Evolutionary conservation across 2,888 invertebrate genomes (phyloP).

Genomic region (Heliconius ismenius): DNA sequence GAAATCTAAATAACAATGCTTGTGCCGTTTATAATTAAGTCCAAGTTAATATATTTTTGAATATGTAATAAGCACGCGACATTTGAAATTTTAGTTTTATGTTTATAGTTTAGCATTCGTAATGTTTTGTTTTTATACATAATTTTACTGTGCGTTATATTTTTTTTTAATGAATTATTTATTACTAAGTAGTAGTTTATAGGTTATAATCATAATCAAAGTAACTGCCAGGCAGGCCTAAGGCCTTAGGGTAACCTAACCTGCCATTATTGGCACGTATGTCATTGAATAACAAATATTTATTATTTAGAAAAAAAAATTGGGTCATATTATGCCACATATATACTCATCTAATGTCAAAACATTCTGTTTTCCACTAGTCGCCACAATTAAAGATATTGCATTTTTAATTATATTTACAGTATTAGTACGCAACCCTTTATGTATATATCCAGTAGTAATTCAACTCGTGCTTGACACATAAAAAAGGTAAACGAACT

Average conservation of each 20-base stretch:
- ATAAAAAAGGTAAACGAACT: not conserved
- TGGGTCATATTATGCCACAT: too few relatives aligned
- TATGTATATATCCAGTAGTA: not conserved
- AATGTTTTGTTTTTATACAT: not conserved
- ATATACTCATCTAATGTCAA: too few relatives aligned
- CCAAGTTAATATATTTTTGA: conserved; percentile 11
- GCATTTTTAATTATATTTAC: not conserved
- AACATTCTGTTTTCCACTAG: not conserved
- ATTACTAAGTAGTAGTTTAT: not conserved
- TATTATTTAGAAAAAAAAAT: too few relatives aligned
- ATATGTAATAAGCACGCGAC: conserved; percentile 5
- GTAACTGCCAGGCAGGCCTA: too few relatives aligned
- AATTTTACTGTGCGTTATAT: not conserved
- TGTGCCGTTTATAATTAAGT: conserved; percentile 13
- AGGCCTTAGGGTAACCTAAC: too few relatives aligned
- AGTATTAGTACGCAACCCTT: not conserved
- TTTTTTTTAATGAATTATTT: not conserved
- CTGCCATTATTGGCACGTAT: too few relatives aligned
- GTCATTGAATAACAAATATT: too few relatives aligned
- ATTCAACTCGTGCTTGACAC: not conserved
- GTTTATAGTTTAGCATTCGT: not conserved
- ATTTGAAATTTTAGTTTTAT: not conserved
- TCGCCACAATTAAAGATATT: not conserved
- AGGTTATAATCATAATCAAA: too few relatives aligned
- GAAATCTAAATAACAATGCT: conserved; percentile 3